These are phyloP conservation scores for Melikaiella ostensackeni DNA, from an alignment of 2,888 invertebrate genomes.

Conservation along the genomic window DNA sequence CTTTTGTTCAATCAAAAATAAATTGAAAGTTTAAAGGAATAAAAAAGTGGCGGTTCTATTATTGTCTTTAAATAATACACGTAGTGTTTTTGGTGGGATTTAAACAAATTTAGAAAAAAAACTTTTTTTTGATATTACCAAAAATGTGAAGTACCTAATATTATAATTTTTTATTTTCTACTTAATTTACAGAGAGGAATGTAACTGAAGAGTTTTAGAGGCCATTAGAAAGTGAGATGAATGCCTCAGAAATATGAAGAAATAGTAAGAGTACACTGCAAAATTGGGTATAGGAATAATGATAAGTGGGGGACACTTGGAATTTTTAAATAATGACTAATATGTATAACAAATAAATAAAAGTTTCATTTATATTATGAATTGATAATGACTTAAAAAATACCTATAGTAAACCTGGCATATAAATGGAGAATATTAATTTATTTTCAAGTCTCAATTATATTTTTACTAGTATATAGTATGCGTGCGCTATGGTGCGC, in stretches of 20 bases:
- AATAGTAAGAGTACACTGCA: neutral
- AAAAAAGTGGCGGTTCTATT: no score
- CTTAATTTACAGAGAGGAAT: neutral
- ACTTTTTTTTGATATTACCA: neutral
- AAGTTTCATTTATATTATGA: no score
- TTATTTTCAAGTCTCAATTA: no score
- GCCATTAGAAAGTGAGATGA: neutral
- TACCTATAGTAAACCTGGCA: no score
- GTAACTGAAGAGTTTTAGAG: neutral
- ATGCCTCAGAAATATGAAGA: neutral
- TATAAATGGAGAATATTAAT: no score
- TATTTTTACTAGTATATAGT: no score
- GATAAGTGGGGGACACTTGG: neutral
- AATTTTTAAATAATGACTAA: neutral
- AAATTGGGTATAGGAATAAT: neutral
- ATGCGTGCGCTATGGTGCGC: no score
- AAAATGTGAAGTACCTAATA: neutral
- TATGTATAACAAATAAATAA: neutral
- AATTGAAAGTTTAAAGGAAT: no score
- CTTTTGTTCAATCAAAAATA: no score
- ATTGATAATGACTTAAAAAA: no score
- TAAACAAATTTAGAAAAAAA: neutral
- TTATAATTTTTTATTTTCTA: neutral
- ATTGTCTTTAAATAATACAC: no score
- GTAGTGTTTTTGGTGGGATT: no score